Percentiles rank a stretch among this genome's conserved stretches.
These are phyloP conservation scores for Antrozous pallidus DNA, from an alignment of 2,797 vertebrate species.

Conservation along the genomic window DNA sequence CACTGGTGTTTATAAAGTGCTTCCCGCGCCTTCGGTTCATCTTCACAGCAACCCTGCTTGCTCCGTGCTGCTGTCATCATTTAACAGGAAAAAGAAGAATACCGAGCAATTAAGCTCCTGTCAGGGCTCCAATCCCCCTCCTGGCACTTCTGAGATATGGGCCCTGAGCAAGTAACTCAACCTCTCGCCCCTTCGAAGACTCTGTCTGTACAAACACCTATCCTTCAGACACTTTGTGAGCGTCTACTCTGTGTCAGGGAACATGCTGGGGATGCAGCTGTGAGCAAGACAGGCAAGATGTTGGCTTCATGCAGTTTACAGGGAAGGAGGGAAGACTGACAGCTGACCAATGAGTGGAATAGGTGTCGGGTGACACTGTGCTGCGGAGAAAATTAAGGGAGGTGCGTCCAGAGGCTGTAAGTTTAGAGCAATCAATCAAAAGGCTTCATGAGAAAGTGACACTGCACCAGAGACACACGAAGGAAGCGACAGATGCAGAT, in stretches of 20 bases:
- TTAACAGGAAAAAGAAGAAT: neutral
- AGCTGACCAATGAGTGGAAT: neutral
- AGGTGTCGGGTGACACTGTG: neutral
- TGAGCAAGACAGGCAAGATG: neutral
- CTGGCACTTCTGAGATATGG: neutral
- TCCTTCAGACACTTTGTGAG: neutral
- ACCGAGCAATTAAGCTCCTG: neutral
- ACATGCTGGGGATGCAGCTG: neutral
- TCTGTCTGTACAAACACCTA: neutral
- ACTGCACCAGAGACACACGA: neutral
- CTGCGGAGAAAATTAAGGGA: neutral
- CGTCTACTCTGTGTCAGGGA: neutral
- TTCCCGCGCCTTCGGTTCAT: neutral
- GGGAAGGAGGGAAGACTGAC: neutral
- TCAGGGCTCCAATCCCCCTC: neutral
- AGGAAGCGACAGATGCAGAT: neutral
- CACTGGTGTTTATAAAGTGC: neutral
- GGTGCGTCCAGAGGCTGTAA: neutral
- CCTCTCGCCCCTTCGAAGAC: neutral
- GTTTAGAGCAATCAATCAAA: neutral
- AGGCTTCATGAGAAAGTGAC: neutral
- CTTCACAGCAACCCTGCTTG: neutral
- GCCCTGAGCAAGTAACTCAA: neutral
- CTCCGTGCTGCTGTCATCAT: neutral
- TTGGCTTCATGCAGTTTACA: neutral